Evolutionary conservation across 2,113 vertebrate genomes (phyloP), one percentile per base, ranked within the genome.

Genomic region (Perca schrenkii): DNA sequence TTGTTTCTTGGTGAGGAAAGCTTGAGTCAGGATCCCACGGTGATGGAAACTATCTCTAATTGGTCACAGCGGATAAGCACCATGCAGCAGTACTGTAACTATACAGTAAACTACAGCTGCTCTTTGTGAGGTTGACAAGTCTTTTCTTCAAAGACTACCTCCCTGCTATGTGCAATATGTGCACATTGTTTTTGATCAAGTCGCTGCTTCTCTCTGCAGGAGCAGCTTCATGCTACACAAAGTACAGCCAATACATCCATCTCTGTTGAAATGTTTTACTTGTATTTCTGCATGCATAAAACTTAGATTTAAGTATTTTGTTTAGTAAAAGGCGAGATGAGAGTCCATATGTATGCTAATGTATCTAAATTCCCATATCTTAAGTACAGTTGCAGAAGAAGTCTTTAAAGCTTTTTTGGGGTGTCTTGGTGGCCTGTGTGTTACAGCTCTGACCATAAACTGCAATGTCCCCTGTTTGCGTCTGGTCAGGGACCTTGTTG

Each of bases 21-120:
- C 79, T 80, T 74, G 67, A 91, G 60, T 90, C 83, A 84, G 83
- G 77, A 71, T 83, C 74, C 79, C 69, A 71, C 4, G 0, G 79
- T 67, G 87, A 86, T 60, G 69, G 79, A 89, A 87, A 85, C 71
- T 66, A 47, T 84, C 76, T 90, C 64, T 92, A 91, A 92, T 92
- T 93, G 87, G 88, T 88, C 87, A 82, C 87, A 79, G 90, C 5
- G 52, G 81, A 88, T 90, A 17, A 73, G 31, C 76, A 40, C 62
- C 43, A 34, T 46, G 74, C 84, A 66, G 71, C 61, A 28, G 77
- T 7, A 69, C 66, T 54, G 68, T 80, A 81, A 62, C 84, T 63
- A 47, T 61, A 68, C 8, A 60, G 71, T 62, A 76, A 77, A 72
- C 68, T 74, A 56, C 78, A 70, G 74, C 84, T 88, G 82, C 76